These are phyloP conservation scores for Peromyscus melanophrys DNA, from an alignment of 2,797 vertebrate species.

Conservation along the genomic window DNA sequence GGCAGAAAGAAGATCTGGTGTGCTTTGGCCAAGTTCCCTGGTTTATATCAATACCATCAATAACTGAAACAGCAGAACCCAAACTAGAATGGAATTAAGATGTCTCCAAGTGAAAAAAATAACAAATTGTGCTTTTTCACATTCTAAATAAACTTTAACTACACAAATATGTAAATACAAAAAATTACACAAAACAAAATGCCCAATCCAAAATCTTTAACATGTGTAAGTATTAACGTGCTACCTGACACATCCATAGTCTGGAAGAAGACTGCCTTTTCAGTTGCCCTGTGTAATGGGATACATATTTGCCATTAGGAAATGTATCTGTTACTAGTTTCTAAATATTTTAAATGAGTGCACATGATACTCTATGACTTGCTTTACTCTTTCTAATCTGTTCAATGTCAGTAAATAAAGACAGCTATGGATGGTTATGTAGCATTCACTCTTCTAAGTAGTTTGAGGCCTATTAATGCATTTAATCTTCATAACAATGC, in stretches of 20 bases:
- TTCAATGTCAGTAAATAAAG: conserved; percentile 4
- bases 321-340: conserved; percentile 35
- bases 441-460: conserved; percentile 16
- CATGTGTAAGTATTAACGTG: conserved; percentile 1
- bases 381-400: conserved; percentile 13
- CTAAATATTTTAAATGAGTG: conserved; percentile 41
- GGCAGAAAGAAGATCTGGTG: rapidly evolving
- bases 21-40: neutral
- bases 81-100: conserved; percentile 36
- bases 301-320: neutral
- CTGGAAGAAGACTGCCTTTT: neutral
- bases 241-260: neutral
- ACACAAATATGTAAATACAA: neutral
- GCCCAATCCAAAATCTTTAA: neutral
- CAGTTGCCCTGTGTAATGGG: neutral
- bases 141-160: conserved; percentile 24
- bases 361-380: neutral
- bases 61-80: neutral
- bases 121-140: neutral
- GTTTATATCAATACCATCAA: neutral
- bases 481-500: conserved; percentile 55
- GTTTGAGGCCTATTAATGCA: neutral
- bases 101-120: conserved; percentile 28
- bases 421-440: neutral
- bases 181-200: neutral